phyloP scores from a whole-genome alignment of 2,888 invertebrate genomes.

The Conomelus anceps region DNA sequence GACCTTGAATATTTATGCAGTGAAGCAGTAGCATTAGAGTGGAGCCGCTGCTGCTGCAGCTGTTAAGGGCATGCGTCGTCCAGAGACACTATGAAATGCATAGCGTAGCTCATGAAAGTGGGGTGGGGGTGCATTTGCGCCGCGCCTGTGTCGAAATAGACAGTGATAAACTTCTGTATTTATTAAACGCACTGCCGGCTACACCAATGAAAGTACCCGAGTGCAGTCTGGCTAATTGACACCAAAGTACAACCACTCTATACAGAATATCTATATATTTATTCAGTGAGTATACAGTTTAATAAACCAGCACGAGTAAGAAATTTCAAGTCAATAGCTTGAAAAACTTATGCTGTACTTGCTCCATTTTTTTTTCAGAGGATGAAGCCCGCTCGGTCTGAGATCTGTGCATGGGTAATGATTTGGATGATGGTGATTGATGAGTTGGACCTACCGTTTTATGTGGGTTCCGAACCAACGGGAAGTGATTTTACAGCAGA shows the following conservation, averaged over 20 bases:
- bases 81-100: background rate
- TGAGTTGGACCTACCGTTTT: too few relatives aligned
- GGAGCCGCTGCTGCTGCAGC: too few relatives aligned
- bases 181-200: background rate
- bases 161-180: background rate
- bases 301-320: too few relatives aligned
- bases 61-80: background rate
- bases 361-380: too few relatives aligned
- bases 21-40: background rate
- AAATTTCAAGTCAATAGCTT: too few relatives aligned
- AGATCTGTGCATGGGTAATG: too few relatives aligned
- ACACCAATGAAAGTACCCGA: background rate
- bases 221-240: background rate
- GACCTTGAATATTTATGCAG: constrained; percentile 7
- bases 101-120: background rate
- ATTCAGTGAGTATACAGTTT: background rate
- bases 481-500: too few relatives aligned
- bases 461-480: too few relatives aligned
- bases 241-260: background rate
- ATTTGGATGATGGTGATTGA: too few relatives aligned
- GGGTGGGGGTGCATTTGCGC: background rate
- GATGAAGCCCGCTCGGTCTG: too few relatives aligned
- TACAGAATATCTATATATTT: background rate
- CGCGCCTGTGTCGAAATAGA: too few relatives aligned
- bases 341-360: too few relatives aligned